Evolutionary conservation across 2,113 vertebrate species (phyloP).

Genomic region (Pluvianellus socialis): DNA sequence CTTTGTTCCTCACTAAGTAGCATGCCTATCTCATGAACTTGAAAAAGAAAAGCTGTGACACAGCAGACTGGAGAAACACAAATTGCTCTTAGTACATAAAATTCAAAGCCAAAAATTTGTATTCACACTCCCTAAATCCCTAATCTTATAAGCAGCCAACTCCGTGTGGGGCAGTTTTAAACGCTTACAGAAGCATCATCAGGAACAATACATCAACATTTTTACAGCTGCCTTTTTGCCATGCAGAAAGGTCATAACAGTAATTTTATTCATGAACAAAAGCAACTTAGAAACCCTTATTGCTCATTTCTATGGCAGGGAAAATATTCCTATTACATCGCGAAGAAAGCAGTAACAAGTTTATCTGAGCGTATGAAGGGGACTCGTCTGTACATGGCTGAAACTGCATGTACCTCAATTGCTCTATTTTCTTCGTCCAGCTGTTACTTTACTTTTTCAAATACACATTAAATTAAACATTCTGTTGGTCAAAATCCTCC

Average conservation of each 20-base stretch:
- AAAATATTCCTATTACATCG: not conserved
- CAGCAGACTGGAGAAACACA: conserved; percentile 28
- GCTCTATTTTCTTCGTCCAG: not conserved
- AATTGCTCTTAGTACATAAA: conserved; percentile 22
- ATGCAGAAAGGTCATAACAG: not conserved
- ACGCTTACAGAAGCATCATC: not conserved
- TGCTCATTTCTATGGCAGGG: not conserved
- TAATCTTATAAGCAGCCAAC: not conserved
- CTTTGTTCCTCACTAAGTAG: conserved; percentile 15
- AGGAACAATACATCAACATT: not conserved
- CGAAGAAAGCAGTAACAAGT: not conserved
- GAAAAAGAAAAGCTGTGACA: conserved; percentile 59
- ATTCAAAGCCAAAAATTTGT: conserved; percentile 47
- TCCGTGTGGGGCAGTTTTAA: conserved; percentile 20
- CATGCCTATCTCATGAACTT: conserved; percentile 42
- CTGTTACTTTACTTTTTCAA: not conserved
- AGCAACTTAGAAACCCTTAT: not conserved
- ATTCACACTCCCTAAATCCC: not conserved
- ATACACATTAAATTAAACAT: not conserved
- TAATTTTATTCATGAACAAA: not conserved
- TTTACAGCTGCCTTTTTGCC: conserved; percentile 22
- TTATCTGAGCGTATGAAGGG: not conserved
- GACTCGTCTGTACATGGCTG: not conserved
- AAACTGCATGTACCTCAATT: not conserved
- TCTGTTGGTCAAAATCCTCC: not conserved